Percentiles rank a stretch among this genome's conserved stretches.
Conservation (phyloP, 2,113 vertebrate species). For the Xenopus laevis region DNA sequence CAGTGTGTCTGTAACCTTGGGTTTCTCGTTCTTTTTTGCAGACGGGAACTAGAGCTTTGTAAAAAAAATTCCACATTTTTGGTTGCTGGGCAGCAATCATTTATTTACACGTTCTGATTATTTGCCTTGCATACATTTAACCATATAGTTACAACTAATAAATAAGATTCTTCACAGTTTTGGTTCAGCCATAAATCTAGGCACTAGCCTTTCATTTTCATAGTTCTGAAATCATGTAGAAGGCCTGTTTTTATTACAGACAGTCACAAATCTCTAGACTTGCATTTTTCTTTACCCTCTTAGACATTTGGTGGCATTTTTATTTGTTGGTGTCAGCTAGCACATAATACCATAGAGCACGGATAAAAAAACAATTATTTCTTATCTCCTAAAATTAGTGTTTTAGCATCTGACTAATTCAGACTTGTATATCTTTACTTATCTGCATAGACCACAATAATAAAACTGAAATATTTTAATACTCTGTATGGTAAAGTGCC, state of each 20-base stretch:
- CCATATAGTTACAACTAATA: not conserved
- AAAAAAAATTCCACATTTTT: no score
- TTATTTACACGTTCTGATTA: not conserved
- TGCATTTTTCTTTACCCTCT: slow-evolving; percentile 23
- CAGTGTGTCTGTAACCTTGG: no score
- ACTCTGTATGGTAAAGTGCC: not conserved
- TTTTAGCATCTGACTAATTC: slow-evolving; percentile 11
- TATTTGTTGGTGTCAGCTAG: slow-evolving; percentile 8
- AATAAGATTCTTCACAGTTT: not conserved
- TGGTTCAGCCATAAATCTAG: not conserved
- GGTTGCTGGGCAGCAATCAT: no score
- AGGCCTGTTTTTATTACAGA: slow-evolving; percentile 14
- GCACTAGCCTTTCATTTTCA: slow-evolving; percentile 1
- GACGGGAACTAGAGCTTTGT: no score
- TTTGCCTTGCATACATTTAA: not conserved
- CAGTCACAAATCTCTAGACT: slow-evolving; percentile 23
- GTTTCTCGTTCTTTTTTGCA: no score
- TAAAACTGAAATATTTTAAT: slow-evolving; percentile 14
- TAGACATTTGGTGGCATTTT: slow-evolving; percentile 21
- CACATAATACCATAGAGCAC: slow-evolving; percentile 16
- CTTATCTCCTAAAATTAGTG: slow-evolving; percentile 31
- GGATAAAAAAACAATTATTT: slow-evolving; percentile 44
- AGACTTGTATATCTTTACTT: slow-evolving; percentile 19
- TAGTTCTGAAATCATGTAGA: not conserved
- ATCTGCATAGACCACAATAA: slow-evolving; percentile 9